A percentile compares a stretch with the other conserved stretches of the same genome.
Conservation (phyloP, 2,113 vertebrate genomes). For the Tragelaphus scriptus region DNA sequence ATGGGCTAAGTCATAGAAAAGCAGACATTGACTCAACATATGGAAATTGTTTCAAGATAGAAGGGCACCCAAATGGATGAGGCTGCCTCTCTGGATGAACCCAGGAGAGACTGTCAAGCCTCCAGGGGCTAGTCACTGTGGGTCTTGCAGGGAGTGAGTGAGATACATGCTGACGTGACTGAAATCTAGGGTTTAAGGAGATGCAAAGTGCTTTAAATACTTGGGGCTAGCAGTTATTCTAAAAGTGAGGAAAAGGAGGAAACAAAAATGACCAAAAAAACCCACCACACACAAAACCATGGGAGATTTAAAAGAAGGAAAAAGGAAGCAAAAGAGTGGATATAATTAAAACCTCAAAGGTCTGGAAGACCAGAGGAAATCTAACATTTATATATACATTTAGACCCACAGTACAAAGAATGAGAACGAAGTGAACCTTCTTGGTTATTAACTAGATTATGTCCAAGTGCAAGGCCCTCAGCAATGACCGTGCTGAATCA, state of each 20-base stretch:
- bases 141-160: neutral
- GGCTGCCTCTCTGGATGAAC: no score
- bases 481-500: neutral
- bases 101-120: accelerated
- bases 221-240: neutral
- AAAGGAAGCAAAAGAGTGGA: neutral
- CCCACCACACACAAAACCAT: neutral
- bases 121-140: neutral
- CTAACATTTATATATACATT: neutral
- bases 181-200: neutral
- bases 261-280: neutral
- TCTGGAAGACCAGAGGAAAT: neutral
- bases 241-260: neutral
- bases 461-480: neutral
- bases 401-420: neutral
- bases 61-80: neutral
- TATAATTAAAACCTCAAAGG: neutral
- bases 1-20: neutral
- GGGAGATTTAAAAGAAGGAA: neutral
- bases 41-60: neutral
- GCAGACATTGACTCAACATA: neutral
- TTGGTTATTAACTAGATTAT: neutral
- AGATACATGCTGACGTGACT: neutral
- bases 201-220: neutral
- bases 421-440: neutral